Base-by-base conservation (phyloP, 2,797 vertebrate genomes). In the Dendrocincla tyrannina region DNA sequence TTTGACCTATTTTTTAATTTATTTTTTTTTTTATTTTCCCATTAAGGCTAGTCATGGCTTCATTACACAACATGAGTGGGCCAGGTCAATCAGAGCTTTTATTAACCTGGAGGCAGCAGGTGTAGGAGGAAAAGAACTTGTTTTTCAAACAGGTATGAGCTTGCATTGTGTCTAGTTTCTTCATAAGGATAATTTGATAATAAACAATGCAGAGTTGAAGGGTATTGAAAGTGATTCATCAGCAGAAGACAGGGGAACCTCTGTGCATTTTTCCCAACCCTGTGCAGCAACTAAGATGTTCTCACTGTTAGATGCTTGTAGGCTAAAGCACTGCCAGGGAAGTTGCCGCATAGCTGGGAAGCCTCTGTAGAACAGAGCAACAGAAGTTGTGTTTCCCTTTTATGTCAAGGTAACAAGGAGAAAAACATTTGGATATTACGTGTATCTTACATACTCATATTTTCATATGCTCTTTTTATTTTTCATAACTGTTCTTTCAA, bases 51-150 rank as follows among this genome's bases (percentile, higher is more conserved):
- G 99, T 97, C 99, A 99, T 17, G 99, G 99, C 76, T 99, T 99
- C 97, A 99, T 99, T 98, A 99, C 99, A 35, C 99, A 99, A 97
- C 99, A 99, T 95, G 98, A 98, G 13, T 99, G 99, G 99, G 99
- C 99, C 91, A 98, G 99, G 96, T 98, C 98, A 93, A 97, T 99
- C 95, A 98, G 98, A 91, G 99, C 99, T 86, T 99, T 99, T 96
- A 98, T 99, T 96, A 99, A 99, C 97, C 97, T 99, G 97, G 99
- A 99, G 97, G 99, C 99, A 90, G 99, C 99, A 62, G 99, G 99
- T 84, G 99, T 99, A 35, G 99, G 99, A 60, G 99, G 99, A 94
- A 99, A 99, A 93, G 99, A 99, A 97, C 98, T 99, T 68, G 99
- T 99, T 91, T 99, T 99, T 97, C 99, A 99, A 97, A 99, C 99